Evolutionary conservation across 2,113 vertebrate species (phyloP), one percentile per base, ranked within the genome.

Genomic region (Dicrurus megarhynchus): DNA sequence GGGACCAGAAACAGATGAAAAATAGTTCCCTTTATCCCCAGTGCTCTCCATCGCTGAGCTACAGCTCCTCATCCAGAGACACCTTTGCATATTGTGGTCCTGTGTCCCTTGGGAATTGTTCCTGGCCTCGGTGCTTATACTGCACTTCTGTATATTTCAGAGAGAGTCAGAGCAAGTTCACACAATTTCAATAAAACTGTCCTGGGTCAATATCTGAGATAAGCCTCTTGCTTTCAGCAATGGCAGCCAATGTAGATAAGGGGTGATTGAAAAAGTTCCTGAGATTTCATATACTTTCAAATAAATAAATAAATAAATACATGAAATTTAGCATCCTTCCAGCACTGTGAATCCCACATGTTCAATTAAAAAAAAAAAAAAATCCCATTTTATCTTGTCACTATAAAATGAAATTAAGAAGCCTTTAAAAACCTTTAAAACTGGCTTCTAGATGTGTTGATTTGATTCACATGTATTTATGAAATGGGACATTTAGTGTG

Each of bases 101-200:
- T 0, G 0, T 0, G 1, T 82, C 86, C 41, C 70, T 33, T 0
- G 0, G 77, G 91, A 76, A 16, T 9, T 39, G 26, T 21, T 63
- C 53, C 0, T 0, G 53, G 27, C 42, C 79, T 32, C 56, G 41
- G 39, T 80, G 69, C 71, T 90, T 84, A 6, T 16, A 2, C 27
- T 42, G 56, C 16, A 11, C 77, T 92, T 71, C 21, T 3, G 5
- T 57, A 0, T 55, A 42, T 73, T 92, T 71, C 55, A 32, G 77
- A 78, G 42, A 42, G 20, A 0, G 1, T 59, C 79, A 21, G 35
- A 82, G 41, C 28, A 81, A 73, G 39, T 91, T 94, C 11, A 1
- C 44, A 44, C 52, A n/a, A 14, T 90, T 91, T 88, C 93, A 71
- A 7, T 93, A 89, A 81, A 78, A 70, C n/a, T 37, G 22, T 52